Evolutionary conservation across 2,113 vertebrate species (phyloP).

Genomic region (Gymnarchus niloticus): DNA sequence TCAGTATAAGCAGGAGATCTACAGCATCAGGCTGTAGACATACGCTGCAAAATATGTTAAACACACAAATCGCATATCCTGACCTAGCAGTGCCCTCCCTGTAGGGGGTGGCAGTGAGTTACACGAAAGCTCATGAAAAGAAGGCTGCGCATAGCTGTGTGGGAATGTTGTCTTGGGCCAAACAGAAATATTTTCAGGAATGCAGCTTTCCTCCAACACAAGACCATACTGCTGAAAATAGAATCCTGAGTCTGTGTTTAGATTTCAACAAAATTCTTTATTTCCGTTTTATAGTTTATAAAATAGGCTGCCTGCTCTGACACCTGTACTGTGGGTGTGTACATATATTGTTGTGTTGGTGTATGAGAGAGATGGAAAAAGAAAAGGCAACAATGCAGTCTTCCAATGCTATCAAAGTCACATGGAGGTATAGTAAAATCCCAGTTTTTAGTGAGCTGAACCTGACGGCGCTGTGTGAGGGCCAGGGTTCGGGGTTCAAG

Average conservation of each 20-base stretch:
- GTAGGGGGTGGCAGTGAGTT: background rate
- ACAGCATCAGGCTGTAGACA: too few relatives aligned
- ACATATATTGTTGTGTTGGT: slow-evolving; percentile 7
- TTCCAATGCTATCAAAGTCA: slow-evolving; percentile 17
- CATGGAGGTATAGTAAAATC: slow-evolving; percentile 23
- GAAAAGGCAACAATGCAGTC: background rate
- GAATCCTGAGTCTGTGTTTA: slow-evolving; percentile 9
- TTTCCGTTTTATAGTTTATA: slow-evolving; percentile 33
- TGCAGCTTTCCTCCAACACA: background rate
- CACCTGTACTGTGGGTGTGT: slow-evolving; percentile 6
- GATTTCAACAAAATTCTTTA: slow-evolving; percentile 35
- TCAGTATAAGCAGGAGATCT: too few relatives aligned
- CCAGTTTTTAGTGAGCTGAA: background rate
- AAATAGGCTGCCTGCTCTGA: slow-evolving; percentile 35
- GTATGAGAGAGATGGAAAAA: slow-evolving; percentile 31
- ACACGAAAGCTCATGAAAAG: background rate
- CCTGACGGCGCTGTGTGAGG: slow-evolving; percentile 22
- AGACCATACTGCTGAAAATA: background rate
- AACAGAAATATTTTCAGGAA: background rate
- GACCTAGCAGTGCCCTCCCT: background rate
- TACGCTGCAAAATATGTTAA: too few relatives aligned
- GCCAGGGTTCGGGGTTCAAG: slow-evolving; percentile 1
- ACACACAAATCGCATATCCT: too few relatives aligned
- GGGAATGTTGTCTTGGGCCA: background rate
- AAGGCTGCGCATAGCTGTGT: background rate